These are phyloP conservation scores for Otocyon megalotis DNA, from an alignment of 2,113 vertebrate genomes.

Conservation along the genomic window DNA sequence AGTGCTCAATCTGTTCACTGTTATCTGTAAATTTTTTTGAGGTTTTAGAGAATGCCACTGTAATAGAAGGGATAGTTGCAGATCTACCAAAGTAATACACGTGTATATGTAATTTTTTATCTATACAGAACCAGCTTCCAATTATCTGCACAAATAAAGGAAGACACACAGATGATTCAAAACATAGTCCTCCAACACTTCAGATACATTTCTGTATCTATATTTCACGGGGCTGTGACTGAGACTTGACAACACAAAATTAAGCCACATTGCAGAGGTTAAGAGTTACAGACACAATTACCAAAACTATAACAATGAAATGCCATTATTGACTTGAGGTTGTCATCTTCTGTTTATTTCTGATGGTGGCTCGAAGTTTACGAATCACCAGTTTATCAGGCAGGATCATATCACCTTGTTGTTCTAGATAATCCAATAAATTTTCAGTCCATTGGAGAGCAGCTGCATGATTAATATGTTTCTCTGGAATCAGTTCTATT, in stretches of 20 bases:
- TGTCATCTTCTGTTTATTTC: constrained; percentile 82
- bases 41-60: constrained; percentile 1
- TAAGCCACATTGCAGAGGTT: constrained; percentile 5
- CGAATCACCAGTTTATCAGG: constrained; percentile 81
- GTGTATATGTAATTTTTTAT: background rate
- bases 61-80: background rate
- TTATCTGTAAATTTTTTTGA: constrained; percentile 44
- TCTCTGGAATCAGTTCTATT: constrained; percentile 78
- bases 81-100: constrained; percentile 50
- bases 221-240: constrained; percentile 56
- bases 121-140: background rate
- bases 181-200: constrained; percentile 30
- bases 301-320: constrained; percentile 50
- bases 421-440: constrained; percentile 81
- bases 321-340: constrained; percentile 63
- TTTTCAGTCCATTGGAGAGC: constrained; percentile 82
- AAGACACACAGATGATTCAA: constrained; percentile 40
- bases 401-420: constrained; percentile 83
- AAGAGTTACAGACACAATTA: constrained; percentile 49
- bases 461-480: constrained; percentile 75
- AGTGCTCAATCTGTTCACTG: constrained; percentile 50
- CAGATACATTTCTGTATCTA: constrained; percentile 25
- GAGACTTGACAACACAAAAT: constrained; percentile 58
- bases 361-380: constrained; percentile 82
- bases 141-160: constrained; percentile 41